Evolutionary conservation across 2,797 vertebrate species (phyloP).

Genomic region (Labroides dimidiatus): DNA sequence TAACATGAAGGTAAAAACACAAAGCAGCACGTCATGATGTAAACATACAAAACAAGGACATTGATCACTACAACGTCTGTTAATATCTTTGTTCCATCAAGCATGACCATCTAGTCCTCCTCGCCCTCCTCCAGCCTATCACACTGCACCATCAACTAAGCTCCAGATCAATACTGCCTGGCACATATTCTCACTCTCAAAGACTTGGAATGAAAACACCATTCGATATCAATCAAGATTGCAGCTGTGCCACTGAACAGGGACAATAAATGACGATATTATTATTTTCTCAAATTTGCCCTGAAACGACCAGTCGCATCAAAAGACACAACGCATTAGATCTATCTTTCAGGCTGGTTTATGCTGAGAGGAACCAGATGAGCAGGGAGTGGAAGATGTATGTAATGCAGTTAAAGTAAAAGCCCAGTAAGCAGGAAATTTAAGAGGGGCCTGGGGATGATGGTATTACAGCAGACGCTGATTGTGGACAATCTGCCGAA

Average conservation of each 20-base stretch:
- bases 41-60: slow-evolving; percentile 49
- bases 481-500: slow-evolving; percentile 78
- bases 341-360: slow-evolving; percentile 60
- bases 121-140: slow-evolving; percentile 55
- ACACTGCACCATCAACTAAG: slow-evolving; percentile 62
- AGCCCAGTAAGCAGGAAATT: slow-evolving; percentile 82
- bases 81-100: slow-evolving; percentile 65
- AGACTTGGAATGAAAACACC: slow-evolving; percentile 71
- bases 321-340: slow-evolving; percentile 27
- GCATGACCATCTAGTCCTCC: slow-evolving; percentile 58
- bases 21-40: slow-evolving; percentile 26
- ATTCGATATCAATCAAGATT: slow-evolving; percentile 75
- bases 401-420: slow-evolving; percentile 84
- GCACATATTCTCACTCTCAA: slow-evolving; percentile 68
- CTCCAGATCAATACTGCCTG: slow-evolving; percentile 75
- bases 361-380: slow-evolving; percentile 78
- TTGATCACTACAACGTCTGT: slow-evolving; percentile 54
- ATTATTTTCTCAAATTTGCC: slow-evolving; percentile 56
- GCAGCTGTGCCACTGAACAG: slow-evolving; percentile 58
- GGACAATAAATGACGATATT: slow-evolving; percentile 58
- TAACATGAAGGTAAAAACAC: slow-evolving; percentile 20
- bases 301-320: slow-evolving; percentile 51
- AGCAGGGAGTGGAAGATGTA: slow-evolving; percentile 72
- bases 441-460: slow-evolving; percentile 79
- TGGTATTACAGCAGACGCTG: slow-evolving; percentile 76